phyloP scores from a whole-genome alignment of 2,888 invertebrate species.

The Anarsia innoxiella region DNA sequence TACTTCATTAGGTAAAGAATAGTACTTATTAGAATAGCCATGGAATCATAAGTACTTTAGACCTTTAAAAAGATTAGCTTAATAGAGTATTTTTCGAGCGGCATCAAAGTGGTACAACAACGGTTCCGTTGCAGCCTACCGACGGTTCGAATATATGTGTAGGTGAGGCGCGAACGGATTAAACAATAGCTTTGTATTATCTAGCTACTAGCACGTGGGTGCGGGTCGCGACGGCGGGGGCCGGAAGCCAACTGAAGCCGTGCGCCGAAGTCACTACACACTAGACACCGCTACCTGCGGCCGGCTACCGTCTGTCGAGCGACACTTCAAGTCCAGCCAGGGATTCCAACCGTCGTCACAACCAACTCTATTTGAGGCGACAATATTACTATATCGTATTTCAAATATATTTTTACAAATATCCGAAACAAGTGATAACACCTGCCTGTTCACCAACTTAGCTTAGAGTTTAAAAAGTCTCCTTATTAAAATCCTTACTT shows the following conservation, averaged over 20 bases:
- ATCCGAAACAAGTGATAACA: no score
- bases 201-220: constrained; percentile 18
- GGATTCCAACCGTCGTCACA: background rate
- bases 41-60: no score
- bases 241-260: constrained; percentile 68
- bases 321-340: constrained; percentile 55
- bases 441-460: no score
- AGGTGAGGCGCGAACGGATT: constrained; percentile 1
- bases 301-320: constrained; percentile 60
- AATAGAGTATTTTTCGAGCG: background rate
- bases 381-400: no score
- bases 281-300: constrained; percentile 47
- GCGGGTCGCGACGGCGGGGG: constrained; percentile 26
- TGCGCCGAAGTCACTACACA: constrained; percentile 68
- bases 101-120: constrained; percentile 5
- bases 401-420: no score
- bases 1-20: no score
- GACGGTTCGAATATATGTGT: constrained; percentile 1
- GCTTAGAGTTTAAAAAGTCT: no score
- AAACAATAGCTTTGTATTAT: constrained; percentile 14
- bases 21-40: no score
- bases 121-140: background rate
- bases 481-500: no score
- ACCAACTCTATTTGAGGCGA: no score
- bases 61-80: no score